These are phyloP conservation scores for Automeris io DNA, from an alignment of 2,888 invertebrate species.

Conservation along the genomic window DNA sequence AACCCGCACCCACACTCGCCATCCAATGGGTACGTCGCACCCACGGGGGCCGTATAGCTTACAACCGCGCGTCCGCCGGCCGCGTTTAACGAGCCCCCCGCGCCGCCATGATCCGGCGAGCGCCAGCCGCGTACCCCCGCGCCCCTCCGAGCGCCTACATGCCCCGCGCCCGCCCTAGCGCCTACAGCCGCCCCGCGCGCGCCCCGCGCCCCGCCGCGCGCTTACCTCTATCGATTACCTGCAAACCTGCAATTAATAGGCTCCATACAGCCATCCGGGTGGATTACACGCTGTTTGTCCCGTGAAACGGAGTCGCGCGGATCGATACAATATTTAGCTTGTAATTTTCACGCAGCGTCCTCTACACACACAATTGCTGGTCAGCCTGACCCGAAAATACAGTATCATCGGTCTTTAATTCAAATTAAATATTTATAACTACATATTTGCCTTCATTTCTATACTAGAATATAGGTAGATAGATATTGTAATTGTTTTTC, in stretches of 20 bases:
- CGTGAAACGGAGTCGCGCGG: slow-evolving; percentile 27
- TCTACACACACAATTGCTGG: background rate
- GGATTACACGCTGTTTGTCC: slow-evolving; percentile 60
- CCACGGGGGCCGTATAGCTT: slow-evolving; percentile 66
- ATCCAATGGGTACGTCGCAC: slow-evolving; percentile 59
- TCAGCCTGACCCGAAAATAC: no score
- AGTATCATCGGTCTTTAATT: no score
- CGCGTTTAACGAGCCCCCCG: slow-evolving; percentile 69
- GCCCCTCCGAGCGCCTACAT: slow-evolving; percentile 22
- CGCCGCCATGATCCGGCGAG: slow-evolving; percentile 72
- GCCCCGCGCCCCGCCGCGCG: slow-evolving; percentile 18
- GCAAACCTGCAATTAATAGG: slow-evolving; percentile 73
- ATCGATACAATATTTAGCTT: slow-evolving; percentile 37
- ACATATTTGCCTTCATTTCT: no score
- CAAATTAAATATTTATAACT: no score
- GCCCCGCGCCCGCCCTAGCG: slow-evolving; percentile 24
- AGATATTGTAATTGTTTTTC: no score
- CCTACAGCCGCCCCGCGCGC: slow-evolving; percentile 32
- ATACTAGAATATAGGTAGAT: no score
- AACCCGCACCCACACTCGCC: slow-evolving; percentile 50
- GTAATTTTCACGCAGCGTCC: slow-evolving; percentile 23
- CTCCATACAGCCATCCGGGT: slow-evolving; percentile 64
- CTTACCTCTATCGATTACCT: slow-evolving; percentile 63
- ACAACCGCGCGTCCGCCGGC: slow-evolving; percentile 68
- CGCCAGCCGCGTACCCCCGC: slow-evolving; percentile 22